phyloP scores from a whole-genome alignment of 2,113 vertebrate species.

The Brachyhypopomus gauderio region DNA sequence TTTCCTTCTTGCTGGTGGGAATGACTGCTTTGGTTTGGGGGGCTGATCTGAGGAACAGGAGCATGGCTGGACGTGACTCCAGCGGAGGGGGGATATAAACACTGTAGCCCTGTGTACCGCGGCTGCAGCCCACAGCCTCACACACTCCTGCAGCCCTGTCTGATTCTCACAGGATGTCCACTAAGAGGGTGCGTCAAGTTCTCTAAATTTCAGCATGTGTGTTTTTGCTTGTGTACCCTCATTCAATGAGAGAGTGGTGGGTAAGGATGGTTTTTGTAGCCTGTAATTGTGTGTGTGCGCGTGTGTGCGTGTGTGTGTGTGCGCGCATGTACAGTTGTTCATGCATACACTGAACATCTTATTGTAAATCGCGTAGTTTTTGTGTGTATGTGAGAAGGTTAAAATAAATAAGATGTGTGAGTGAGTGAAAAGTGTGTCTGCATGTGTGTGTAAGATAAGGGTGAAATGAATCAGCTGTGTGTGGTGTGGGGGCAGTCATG shows the following conservation, averaged over 20 bases:
- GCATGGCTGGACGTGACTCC: neutral
- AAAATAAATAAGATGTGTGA: neutral
- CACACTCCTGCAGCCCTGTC: neutral
- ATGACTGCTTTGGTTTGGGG: slow-evolving; percentile 30
- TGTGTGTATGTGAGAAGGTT: neutral
- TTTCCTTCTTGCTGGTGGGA: slow-evolving; percentile 28
- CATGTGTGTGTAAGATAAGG: neutral
- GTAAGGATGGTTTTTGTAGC: neutral
- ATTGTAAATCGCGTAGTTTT: neutral
- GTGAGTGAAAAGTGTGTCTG: neutral
- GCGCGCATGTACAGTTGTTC: neutral
- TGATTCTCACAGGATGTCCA: slow-evolving; percentile 47
- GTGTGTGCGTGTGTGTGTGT: neutral
- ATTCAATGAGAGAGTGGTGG: neutral
- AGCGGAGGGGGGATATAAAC: neutral
- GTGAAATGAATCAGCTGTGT: neutral
- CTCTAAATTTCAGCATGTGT: neutral
- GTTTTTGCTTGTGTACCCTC: neutral
- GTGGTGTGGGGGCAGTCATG: neutral
- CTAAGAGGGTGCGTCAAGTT: slow-evolving; percentile 61
- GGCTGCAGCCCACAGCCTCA: neutral
- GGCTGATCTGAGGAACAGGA: slow-evolving; percentile 33
- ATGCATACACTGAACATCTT: neutral
- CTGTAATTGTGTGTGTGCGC: neutral
- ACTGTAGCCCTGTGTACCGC: neutral